These are phyloP conservation scores for Ceratoteleas bidentatus DNA, from an alignment of 1,140 invertebrate species.

Conservation along the genomic window DNA sequence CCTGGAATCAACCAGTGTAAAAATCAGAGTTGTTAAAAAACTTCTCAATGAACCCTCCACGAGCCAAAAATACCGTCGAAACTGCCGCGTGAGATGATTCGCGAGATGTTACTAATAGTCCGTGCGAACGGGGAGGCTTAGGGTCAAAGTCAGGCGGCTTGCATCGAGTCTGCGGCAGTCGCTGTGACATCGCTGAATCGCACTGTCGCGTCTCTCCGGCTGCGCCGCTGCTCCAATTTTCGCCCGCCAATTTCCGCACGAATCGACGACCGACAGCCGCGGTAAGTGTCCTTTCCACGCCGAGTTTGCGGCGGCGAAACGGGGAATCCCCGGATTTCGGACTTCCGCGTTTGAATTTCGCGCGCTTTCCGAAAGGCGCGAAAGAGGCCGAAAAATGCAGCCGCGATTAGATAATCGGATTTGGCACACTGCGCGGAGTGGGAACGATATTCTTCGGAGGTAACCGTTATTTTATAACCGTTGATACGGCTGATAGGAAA, in stretches of 20 bases:
- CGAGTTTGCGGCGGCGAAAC: too few species aligned
- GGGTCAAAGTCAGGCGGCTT: constrained; percentile 54
- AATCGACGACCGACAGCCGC: not conserved
- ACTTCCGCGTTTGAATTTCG: not conserved
- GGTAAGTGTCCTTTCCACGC: constrained; percentile 7
- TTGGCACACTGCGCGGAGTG: too few species aligned
- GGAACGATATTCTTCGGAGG: too few species aligned
- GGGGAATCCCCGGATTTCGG: not conserved
- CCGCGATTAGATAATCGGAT: constrained; percentile 4
- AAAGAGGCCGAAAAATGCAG: not conserved
- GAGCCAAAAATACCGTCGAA: constrained; percentile 9
- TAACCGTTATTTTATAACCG: too few species aligned
- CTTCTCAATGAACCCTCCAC: not conserved
- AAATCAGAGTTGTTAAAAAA: too few species aligned
- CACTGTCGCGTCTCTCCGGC: constrained; percentile 7
- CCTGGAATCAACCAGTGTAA: too few species aligned
- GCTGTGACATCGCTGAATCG: constrained; percentile 27
- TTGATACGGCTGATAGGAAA: too few species aligned
- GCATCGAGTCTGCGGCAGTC: constrained; percentile 39
- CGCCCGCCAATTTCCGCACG: not conserved
- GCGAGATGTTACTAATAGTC: constrained; percentile 39
- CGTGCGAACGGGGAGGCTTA: constrained; percentile 39
- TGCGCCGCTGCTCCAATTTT: constrained; percentile 27
- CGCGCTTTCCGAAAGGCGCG: not conserved
- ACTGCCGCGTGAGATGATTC: constrained; percentile 11